Evolutionary conservation across 2,113 vertebrate genomes (phyloP), one percentile per base, ranked within the genome.

Genomic region (Tringa solitaria): DNA sequence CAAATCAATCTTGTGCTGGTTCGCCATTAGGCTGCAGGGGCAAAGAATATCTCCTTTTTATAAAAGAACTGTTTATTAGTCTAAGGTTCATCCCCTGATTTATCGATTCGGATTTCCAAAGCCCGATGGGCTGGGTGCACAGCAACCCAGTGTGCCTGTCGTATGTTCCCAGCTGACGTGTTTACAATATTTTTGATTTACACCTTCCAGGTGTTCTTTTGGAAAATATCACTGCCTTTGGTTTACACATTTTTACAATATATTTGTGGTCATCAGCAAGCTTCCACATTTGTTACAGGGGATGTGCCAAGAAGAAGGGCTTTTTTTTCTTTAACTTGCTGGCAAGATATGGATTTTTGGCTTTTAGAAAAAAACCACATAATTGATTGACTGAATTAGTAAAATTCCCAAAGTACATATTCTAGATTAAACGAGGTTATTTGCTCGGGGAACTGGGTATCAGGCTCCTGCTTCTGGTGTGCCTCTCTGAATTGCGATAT

Each of bases 141-240:
- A 24, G 95, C 95, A 43, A 69, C 87, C 93, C 88, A 81, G 96
- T 77, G 96, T 67, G 85, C 93, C 98, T 98, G 98, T 97, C 98
- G 93, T 98, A 96, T 98, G 96, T 98, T 98, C 97, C 74, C 87
- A 37, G 95, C 97, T 97, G 98, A 98, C 87, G 95, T 99, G 99
- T 99, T 99, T 99, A 99, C 98, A 96, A 73, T 96, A 95, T 83
- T 88, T 94, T 96, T 99, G 99, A 99, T 99, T 99, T 99, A 99
- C 98, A 97, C 98, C 98, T 84, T 98, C 98, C 99, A 99, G 99
- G 99, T 99, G 99, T 97, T 98, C 97, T 75, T 94, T 95, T 98
- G 98, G 98, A 99, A 98, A 98, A 97, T 94, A 91, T 87, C 96
- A 95, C 92, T 15, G 87, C 97, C 89, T 97, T 79, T 14, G 75